phyloP scores from a whole-genome alignment of 2,888 invertebrate genomes.

The Caenorhabditis plicata region DNA sequence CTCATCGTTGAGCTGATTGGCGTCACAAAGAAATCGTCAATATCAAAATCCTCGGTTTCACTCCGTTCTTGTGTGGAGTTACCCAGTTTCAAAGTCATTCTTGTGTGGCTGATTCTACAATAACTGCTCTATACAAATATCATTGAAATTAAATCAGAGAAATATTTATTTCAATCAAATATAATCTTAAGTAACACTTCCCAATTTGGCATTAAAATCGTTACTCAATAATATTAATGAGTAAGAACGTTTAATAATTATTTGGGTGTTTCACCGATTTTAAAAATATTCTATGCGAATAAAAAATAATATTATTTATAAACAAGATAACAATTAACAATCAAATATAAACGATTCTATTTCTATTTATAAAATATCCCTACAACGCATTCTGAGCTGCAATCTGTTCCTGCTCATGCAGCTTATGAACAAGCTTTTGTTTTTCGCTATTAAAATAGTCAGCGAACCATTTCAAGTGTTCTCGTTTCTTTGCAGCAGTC shows the following conservation, averaged over 20 bases:
- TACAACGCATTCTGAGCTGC: slow-evolving; percentile 39
- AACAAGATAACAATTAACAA: slow-evolving; percentile 1
- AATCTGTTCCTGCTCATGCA: slow-evolving; percentile 48
- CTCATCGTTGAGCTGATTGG: too few relatives aligned
- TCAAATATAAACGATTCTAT: not conserved
- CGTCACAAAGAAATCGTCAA: too few relatives aligned
- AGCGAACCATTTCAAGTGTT: slow-evolving; percentile 87
- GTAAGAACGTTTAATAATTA: not conserved
- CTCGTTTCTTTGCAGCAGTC: slow-evolving; percentile 82
- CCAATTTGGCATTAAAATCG: too few relatives aligned
- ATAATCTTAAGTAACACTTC: too few relatives aligned
- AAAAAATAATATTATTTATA: slow-evolving; percentile 1
- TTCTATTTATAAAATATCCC: not conserved
- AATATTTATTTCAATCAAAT: too few relatives aligned
- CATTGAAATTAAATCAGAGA: too few relatives aligned
- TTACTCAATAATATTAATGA: too few relatives aligned
- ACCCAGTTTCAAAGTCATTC: too few relatives aligned
- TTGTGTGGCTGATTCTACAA: too few relatives aligned
- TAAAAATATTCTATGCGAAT: not conserved
- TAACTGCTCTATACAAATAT: too few relatives aligned
- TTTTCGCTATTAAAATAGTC: slow-evolving; percentile 67
- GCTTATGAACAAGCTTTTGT: slow-evolving; percentile 41
- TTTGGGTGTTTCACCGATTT: not conserved
- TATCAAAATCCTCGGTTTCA: too few relatives aligned
- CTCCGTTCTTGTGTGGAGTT: too few relatives aligned